Evolutionary conservation across 1,140 invertebrate genomes (phyloP), one percentile per base, ranked within the genome.

Genomic region (Augochlora pura): DNA sequence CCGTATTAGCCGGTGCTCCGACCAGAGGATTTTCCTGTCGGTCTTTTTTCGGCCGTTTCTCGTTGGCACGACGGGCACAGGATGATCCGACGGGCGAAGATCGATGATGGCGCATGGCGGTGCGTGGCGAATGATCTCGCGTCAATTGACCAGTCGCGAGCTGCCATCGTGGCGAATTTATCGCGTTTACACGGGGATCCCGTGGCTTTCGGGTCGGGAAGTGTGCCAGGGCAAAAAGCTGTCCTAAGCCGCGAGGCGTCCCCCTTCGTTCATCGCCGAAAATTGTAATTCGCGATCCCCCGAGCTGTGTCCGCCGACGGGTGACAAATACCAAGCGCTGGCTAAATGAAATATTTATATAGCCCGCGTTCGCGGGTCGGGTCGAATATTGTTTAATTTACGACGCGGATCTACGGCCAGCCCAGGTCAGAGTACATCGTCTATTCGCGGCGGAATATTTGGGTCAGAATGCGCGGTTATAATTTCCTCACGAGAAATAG

Each of bases 251-350:
- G 25, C 27, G 59, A 18, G 2, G 2, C 27, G 39, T 5, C 21
- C 27, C 25, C 18, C 27, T 63, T 57, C 39, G 39, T 25, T 63
- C 52, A n/a, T 16, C 67, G 42, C 52, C 42, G 64, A 52, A 78
- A 65, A 69, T 52, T 80, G 49, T 86, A 85, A 86, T 85, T 79
- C 60, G 76, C 67, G 57, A 82, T 74, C 64, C 79, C 10, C 82
- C 62, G 74, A 42, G 49, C 67, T 10, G n/a, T 70, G 81, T 82
- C 67, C 65, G 52, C 21, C 57, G 57, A 85, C 65, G 57, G 3
- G 79, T 42, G 46, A 74, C 75, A 80, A 77, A 73, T 63, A 52
- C 75, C 72, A 49, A 68, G 60, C 77, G 65, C 32, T 49, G 32
- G 70, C 12, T 57, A 38, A 80, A 65, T 62, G 76, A 83, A 83